These are phyloP conservation scores for Macrochelys suwanniensis DNA, from an alignment of 2,797 vertebrate species.

Conservation along the genomic window DNA sequence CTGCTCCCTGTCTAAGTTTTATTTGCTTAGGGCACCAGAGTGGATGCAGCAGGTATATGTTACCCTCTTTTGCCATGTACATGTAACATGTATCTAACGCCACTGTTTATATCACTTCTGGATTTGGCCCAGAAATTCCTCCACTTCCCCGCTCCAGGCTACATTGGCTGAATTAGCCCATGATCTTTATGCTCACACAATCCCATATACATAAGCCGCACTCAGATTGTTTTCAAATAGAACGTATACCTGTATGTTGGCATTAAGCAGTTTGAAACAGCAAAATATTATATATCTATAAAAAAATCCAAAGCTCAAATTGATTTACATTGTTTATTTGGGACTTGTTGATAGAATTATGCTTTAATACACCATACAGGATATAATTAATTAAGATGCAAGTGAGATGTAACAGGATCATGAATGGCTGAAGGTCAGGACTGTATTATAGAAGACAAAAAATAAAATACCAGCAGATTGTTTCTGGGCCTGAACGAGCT, in stretches of 20 bases:
- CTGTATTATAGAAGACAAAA: background rate
- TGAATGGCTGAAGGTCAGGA: background rate
- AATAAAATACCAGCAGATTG: background rate
- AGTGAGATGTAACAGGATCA: constrained; percentile 29
- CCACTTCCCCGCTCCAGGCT: accelerated
- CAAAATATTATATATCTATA: background rate
- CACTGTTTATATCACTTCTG: background rate
- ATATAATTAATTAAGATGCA: background rate
- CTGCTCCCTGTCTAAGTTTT: background rate
- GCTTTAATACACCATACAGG: background rate
- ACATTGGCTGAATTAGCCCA: background rate
- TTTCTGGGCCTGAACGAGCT: background rate
- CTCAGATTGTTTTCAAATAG: background rate
- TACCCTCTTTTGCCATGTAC: background rate
- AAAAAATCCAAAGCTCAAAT: background rate
- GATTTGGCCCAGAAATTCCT: background rate
- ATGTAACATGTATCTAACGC: accelerated
- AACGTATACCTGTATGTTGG: background rate
- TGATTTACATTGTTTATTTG: background rate
- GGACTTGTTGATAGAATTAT: background rate
- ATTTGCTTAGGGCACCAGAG: background rate
- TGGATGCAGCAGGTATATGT: background rate
- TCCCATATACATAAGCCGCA: background rate
- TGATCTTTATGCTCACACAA: background rate
- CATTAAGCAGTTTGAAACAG: background rate